These are phyloP conservation scores for Caenorhabditis zanzibari DNA, from an alignment of 2,888 invertebrate species.

Conservation along the genomic window DNA sequence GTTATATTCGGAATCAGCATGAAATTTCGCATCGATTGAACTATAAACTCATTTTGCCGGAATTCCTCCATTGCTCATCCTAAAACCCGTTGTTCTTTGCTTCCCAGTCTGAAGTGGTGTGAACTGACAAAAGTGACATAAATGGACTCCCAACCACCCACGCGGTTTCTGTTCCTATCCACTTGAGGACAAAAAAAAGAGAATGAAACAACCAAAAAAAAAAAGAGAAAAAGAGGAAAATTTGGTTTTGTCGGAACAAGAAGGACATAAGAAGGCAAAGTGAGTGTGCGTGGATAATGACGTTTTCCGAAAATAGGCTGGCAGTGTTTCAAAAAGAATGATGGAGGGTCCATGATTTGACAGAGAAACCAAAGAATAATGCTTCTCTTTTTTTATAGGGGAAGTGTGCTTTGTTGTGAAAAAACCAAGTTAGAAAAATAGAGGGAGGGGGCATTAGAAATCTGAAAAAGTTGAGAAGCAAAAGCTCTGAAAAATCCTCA, in stretches of 20 bases:
- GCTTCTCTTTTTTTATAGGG: neutral
- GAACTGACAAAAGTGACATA: neutral
- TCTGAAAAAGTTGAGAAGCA: too few relatives aligned
- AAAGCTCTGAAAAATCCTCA: too few relatives aligned
- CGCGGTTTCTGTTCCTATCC: slow-evolving; percentile 13
- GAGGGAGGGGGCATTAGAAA: neutral
- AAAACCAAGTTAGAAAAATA: too few relatives aligned
- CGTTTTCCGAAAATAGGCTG: slow-evolving; percentile 6
- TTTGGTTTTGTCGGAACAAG: slow-evolving; percentile 7
- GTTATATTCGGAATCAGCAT: too few relatives aligned
- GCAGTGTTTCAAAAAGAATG: slow-evolving; percentile 13
- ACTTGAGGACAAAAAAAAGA: slow-evolving; percentile 4
- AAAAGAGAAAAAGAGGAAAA: neutral
- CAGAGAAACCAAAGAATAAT: neutral
- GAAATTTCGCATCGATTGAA: too few relatives aligned
- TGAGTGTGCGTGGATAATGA: slow-evolving; percentile 4
- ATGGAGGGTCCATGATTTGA: neutral
- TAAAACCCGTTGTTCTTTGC: too few relatives aligned
- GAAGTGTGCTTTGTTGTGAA: neutral
- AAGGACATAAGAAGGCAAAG: slow-evolving; percentile 13
- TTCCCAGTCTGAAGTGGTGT: neutral
- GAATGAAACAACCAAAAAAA: slow-evolving; percentile 4
- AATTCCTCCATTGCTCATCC: too few relatives aligned
- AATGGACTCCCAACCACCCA: slow-evolving; percentile 8
- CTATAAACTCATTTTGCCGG: too few relatives aligned